Evolutionary conservation across 1,140 invertebrate species (phyloP).

Genomic region (Drosophila willistoni): DNA sequence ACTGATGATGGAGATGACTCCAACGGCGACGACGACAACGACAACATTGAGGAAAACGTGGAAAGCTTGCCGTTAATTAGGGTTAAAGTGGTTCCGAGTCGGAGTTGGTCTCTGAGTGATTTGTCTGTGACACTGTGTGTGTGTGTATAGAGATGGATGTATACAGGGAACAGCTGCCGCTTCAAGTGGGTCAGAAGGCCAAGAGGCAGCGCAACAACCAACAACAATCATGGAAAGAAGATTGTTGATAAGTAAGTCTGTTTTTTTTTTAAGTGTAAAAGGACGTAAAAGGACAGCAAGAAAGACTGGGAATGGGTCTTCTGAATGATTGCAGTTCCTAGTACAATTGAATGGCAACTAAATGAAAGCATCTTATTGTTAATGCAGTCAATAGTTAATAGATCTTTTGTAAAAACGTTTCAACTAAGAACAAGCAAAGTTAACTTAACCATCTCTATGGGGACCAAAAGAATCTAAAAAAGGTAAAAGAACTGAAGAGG

Average conservation of each 20-base stretch:
- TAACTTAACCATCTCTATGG: no score
- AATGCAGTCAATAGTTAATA: background rate
- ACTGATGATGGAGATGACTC: slow-evolving; percentile 16
- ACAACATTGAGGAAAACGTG: slow-evolving; percentile 8
- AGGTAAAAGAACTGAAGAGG: no score
- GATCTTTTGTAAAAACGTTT: background rate
- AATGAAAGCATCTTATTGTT: background rate
- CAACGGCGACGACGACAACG: background rate
- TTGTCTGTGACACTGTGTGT: slow-evolving; percentile 23
- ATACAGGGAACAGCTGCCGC: background rate
- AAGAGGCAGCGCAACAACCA: background rate
- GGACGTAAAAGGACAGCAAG: background rate
- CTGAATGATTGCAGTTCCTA: background rate
- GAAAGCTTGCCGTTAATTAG: slow-evolving; percentile 63
- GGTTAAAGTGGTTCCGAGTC: slow-evolving; percentile 50
- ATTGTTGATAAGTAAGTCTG: background rate
- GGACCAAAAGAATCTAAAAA: no score
- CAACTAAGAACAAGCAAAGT: background rate
- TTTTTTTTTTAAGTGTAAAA: background rate
- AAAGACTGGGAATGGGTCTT: background rate
- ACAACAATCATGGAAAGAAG: background rate
- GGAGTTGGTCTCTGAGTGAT: slow-evolving; percentile 29
- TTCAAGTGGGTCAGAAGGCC: slow-evolving; percentile 1
- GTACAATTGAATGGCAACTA: background rate
- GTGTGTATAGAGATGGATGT: slow-evolving; percentile 6